A percentile compares a stretch with the other conserved stretches of the same genome.
Evolutionary conservation across 2,888 invertebrate genomes (phyloP).

Genomic region (Thalpophila matura): DNA sequence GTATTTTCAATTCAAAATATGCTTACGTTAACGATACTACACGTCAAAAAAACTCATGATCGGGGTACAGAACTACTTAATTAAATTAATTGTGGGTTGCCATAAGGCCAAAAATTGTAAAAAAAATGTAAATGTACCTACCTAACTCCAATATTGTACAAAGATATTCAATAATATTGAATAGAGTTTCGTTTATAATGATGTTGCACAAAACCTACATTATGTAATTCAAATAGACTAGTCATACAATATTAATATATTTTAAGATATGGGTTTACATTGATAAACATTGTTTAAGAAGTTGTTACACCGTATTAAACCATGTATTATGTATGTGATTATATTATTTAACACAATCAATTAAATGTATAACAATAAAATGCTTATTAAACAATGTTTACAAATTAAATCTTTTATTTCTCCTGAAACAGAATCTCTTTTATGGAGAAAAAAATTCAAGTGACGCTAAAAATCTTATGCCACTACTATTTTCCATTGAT

Average conservation of each 20-base stretch:
- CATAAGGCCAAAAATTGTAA: constrained; percentile 28
- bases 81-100: background rate
- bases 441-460: too few relatives aligned
- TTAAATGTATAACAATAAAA: constrained; percentile 2
- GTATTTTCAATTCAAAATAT: too few relatives aligned
- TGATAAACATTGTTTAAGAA: constrained; percentile 48
- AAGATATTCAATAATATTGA: constrained; percentile 36
- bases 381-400: constrained; percentile 58
- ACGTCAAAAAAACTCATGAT: too few relatives aligned
- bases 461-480: too few relatives aligned
- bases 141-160: constrained; percentile 42
- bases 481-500: too few relatives aligned
- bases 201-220: constrained; percentile 15
- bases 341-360: constrained; percentile 17
- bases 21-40: too few relatives aligned
- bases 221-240: constrained; percentile 55
- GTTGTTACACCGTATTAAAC: background rate
- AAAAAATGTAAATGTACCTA: constrained; percentile 20
- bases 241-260: constrained; percentile 59
- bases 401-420: constrained; percentile 28
- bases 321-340: background rate
- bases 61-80: constrained; percentile 13
- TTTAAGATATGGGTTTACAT: constrained; percentile 51
- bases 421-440: constrained; percentile 5
- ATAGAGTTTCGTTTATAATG: constrained; percentile 14